Conservation (phyloP, 30 jellyfish, hydroid and myxozoan species). For the Aurelia coerulea region DNA sequence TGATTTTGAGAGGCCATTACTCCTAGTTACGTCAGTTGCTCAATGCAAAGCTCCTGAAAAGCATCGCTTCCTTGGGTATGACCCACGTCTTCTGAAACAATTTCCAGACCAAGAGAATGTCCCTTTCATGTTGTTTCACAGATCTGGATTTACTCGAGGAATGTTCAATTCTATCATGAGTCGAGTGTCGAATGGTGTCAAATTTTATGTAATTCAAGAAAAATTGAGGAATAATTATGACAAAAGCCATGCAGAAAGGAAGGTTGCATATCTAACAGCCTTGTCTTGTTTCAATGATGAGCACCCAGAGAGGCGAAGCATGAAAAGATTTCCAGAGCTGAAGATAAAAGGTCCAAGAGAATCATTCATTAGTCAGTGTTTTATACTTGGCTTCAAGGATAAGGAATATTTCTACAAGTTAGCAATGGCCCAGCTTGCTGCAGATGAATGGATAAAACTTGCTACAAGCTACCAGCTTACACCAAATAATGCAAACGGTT, state of each 20-base stretch:
- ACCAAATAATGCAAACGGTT: slow-evolving; percentile 78
- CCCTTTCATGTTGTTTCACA: slow-evolving; percentile 93
- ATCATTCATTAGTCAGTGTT: slow-evolving; percentile 92
- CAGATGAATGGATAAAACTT: slow-evolving; percentile 81
- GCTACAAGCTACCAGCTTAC: slow-evolving; percentile 69
- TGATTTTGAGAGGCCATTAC: slow-evolving; percentile 84
- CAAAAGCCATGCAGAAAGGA: slow-evolving; percentile 57
- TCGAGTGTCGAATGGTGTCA: slow-evolving; percentile 78
- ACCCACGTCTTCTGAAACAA: slow-evolving; percentile 85
- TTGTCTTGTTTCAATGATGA: slow-evolving; percentile 65
- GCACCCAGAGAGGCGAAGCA: slow-evolving; percentile 49
- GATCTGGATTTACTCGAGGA: slow-evolving; percentile 86
- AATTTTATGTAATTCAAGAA: slow-evolving; percentile 80
- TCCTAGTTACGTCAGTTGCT: slow-evolving; percentile 89
- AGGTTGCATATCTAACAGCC: slow-evolving; percentile 68
- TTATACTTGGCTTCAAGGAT: slow-evolving; percentile 82
- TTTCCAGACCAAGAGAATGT: slow-evolving; percentile 81
- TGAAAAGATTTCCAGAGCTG: slow-evolving; percentile 70
- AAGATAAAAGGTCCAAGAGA: slow-evolving; percentile 85
- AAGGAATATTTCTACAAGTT: slow-evolving; percentile 84
- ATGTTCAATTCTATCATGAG: slow-evolving; percentile 76
- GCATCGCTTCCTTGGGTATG: slow-evolving; percentile 95
- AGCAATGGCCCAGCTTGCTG: slow-evolving; percentile 86
- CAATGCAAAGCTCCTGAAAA: slow-evolving; percentile 77
- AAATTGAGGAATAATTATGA: slow-evolving; percentile 65